Evolutionary conservation across 2,888 invertebrate genomes (phyloP).

Genomic region (Chorisops tibialis): DNA sequence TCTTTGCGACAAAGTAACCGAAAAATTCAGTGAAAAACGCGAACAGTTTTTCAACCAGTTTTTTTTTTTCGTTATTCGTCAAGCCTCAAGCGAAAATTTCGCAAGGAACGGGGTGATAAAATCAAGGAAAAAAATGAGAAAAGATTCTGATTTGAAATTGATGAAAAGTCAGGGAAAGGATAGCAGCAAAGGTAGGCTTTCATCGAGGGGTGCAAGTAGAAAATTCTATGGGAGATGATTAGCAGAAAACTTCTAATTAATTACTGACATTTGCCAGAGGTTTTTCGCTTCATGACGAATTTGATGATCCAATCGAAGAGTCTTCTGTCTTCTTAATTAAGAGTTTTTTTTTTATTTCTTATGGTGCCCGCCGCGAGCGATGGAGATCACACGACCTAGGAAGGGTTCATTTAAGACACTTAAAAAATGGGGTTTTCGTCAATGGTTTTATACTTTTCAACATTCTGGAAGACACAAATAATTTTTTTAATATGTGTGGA

Average conservation of each 20-base stretch:
- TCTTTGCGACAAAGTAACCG: constrained; percentile 13
- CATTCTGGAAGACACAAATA: no score
- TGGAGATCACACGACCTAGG: no score
- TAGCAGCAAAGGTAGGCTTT: not conserved
- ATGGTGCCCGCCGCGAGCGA: no score
- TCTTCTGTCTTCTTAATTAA: not conserved
- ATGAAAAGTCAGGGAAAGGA: not conserved
- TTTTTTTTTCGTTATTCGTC: not conserved
- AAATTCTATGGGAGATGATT: constrained; percentile 6
- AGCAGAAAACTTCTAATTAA: constrained; percentile 17
- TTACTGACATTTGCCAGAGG: constrained; percentile 9
- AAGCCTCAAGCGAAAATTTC: not conserved
- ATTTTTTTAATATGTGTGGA: no score
- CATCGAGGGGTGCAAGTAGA: not conserved
- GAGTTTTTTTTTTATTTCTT: not conserved
- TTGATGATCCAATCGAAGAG: constrained; percentile 13
- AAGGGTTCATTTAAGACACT: no score
- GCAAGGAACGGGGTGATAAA: not conserved
- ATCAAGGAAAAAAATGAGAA: not conserved
- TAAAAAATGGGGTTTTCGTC: no score
- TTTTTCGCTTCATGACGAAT: constrained; percentile 13
- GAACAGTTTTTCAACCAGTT: not conserved
- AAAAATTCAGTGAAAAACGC: constrained; percentile 3
- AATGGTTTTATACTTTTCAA: no score
- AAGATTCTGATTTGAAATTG: not conserved